Evolutionary conservation across 2,888 invertebrate species (phyloP), one percentile per base, ranked within the genome.

Genomic region (Sericinus montela): DNA sequence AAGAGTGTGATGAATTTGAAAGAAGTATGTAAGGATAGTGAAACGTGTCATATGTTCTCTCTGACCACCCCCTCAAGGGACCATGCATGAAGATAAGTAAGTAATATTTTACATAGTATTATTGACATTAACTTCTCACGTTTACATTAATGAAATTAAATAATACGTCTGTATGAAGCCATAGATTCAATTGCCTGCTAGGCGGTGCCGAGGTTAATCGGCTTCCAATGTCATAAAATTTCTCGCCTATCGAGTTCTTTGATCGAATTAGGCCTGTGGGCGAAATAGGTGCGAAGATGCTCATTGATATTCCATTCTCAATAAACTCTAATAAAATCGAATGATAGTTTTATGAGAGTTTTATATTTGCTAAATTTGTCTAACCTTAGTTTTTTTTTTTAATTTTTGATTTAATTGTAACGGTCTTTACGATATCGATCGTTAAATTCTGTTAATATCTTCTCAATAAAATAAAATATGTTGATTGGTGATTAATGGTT

Each of bases 141-240:
- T 19, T 19, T 3, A 19, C 5, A 19, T 19, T 19, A 3, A 19
- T 19, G 5, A 19, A 19, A 19, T 19, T 19, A 19, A 5, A 19
- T 19, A 5, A 8, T 13, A 13, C 5, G 14, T 45, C 14, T 40
- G 16, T 40, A 40, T 28, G 15, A 38, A 23, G 32, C 38, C 30
- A 19, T 36, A 41, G 25, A 15, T 29, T 35, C n/a, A 14, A n/a
- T n/a, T n/a, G n/a, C n/a, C n/a, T 62, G 64, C 60, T 63, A 59
- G 19, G 19, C 19, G 19, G 62, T 60, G 58, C 63, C 69, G 70
- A 72, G 72, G 66, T 74, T 69, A 72, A 72, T 74, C 64, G 64
- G 54, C 71, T 67, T 69, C 60, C 65, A 63, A 52, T 63, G 66
- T 59, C 60, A 61, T 72, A 72, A 70, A 70, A 71, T 72, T 72